These are phyloP conservation scores for Drosophila vallismaia DNA, from an alignment of 2,888 invertebrate species.

Conservation along the genomic window DNA sequence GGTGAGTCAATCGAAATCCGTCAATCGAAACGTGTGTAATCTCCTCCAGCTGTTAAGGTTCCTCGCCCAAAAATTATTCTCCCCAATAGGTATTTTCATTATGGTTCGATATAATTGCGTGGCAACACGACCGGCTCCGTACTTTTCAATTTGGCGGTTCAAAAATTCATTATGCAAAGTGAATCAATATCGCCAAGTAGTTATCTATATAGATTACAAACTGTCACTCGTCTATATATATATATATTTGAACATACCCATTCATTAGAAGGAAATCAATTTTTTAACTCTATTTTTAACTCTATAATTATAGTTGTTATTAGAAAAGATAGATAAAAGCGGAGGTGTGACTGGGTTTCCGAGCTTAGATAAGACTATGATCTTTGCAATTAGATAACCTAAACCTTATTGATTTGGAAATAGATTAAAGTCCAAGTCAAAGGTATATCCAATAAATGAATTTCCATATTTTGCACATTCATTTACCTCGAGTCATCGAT, in stretches of 20 bases:
- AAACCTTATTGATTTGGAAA: background rate
- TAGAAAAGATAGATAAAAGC: too few relatives aligned
- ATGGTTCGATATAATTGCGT: constrained; percentile 29
- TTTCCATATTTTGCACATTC: constrained; percentile 32
- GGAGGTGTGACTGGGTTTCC: too few relatives aligned
- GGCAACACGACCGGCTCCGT: constrained; percentile 11
- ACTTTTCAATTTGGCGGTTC: constrained; percentile 27
- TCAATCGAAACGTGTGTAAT: constrained; percentile 55
- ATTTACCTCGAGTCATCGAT: constrained; percentile 13
- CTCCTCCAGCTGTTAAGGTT: constrained; percentile 58
- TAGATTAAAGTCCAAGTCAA: background rate
- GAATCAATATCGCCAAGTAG: constrained; percentile 38
- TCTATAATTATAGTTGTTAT: too few relatives aligned
- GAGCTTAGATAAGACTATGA: too few relatives aligned
- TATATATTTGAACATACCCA: background rate
- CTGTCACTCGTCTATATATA: background rate
- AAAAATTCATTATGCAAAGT: constrained; percentile 46
- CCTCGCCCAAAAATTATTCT: constrained; percentile 28
- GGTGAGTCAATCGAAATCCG: constrained; percentile 82
- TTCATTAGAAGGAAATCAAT: constrained; percentile 13
- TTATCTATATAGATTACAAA: constrained; percentile 49
- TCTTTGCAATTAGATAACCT: too few relatives aligned
- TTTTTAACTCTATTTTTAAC: background rate
- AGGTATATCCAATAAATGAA: constrained; percentile 4
- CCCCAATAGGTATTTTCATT: constrained; percentile 14